Evolutionary conservation across 2,888 invertebrate species (phyloP).

Genomic region (Acanthoscelides obtectus): DNA sequence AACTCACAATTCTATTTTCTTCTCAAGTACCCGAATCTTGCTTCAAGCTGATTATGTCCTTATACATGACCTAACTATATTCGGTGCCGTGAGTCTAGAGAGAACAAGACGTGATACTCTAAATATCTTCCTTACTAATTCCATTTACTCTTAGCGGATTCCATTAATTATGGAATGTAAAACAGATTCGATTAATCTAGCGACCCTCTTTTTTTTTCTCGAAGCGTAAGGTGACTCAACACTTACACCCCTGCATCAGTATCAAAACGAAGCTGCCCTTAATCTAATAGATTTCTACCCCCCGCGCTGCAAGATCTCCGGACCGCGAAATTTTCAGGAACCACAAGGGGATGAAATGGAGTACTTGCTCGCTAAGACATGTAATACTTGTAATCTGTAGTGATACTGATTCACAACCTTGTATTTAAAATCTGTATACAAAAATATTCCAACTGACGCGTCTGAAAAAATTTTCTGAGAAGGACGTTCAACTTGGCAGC

Average conservation of each 20-base stretch:
- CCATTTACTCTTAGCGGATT: neutral
- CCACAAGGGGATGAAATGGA: neutral
- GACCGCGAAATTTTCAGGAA: neutral
- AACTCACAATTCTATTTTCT: no score
- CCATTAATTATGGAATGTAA: neutral
- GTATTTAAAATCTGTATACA: no score
- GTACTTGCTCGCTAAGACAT: no score
- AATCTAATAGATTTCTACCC: conserved; percentile 3
- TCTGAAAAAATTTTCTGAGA: no score
- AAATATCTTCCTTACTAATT: neutral
- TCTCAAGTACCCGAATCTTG: no score
- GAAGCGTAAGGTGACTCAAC: conserved; percentile 4
- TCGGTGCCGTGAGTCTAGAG: no score
- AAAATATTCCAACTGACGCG: no score
- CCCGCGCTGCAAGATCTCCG: neutral
- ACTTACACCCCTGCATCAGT: conserved; percentile 2
- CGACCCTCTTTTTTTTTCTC: neutral
- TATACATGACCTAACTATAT: no score
- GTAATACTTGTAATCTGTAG: no score
- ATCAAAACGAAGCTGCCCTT: neutral
- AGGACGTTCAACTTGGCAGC: no score
- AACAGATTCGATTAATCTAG: neutral
- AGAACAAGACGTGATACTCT: neutral
- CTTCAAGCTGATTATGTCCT: no score
- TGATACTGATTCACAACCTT: no score